phyloP scores from a whole-genome alignment of 53 echinoderm and acorn worm species.

The Glandiceps talaboti region DNA sequence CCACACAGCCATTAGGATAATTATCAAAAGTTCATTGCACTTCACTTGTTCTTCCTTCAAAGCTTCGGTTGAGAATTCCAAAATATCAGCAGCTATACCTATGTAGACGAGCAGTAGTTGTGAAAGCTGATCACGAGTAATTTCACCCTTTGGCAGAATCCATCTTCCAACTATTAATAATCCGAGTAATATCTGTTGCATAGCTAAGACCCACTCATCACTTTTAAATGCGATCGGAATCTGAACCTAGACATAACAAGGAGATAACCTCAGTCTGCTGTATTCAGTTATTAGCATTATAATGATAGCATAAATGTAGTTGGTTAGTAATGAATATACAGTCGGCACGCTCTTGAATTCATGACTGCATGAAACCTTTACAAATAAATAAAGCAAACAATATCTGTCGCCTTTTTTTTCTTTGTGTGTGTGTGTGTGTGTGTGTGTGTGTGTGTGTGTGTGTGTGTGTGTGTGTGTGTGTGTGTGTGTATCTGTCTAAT shows the following conservation, averaged over 20 bases:
- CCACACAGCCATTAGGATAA: constrained; percentile 60
- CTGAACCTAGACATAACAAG: constrained; percentile 32
- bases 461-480: no score
- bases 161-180: constrained; percentile 75
- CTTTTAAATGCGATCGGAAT: constrained; percentile 48
- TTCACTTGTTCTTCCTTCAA: constrained; percentile 52
- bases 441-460: no score
- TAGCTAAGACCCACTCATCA: constrained; percentile 47
- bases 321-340: no score
- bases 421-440: no score
- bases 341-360: no score
- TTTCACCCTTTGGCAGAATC: constrained; percentile 74
- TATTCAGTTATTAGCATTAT: no score
- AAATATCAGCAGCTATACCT: constrained; percentile 92
- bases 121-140: constrained; percentile 94
- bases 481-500: no score
- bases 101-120: constrained; percentile 95
- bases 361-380: no score
- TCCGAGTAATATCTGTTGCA: constrained; percentile 58
- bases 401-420: no score
- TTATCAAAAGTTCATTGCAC: constrained; percentile 60
- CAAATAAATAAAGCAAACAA: no score
- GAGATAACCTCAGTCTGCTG: no score
- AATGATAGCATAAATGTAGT: no score
- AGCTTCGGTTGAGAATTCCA: constrained; percentile 78